Evolutionary conservation across 2,113 vertebrate genomes (phyloP).

Genomic region (Sapajus apella): DNA sequence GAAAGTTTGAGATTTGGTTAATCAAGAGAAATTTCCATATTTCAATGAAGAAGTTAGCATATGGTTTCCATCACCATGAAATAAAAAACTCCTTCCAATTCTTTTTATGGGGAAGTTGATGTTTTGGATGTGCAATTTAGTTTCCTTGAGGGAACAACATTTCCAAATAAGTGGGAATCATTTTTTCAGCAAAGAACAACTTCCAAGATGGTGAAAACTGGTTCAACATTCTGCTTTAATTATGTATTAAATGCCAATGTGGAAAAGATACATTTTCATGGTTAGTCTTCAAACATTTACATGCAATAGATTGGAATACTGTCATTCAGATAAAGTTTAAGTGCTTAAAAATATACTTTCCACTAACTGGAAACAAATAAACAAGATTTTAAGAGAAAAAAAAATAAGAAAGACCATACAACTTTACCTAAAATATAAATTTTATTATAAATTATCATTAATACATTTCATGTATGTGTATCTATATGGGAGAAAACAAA

Average conservation of each 20-base stretch:
- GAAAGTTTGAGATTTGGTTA: not conserved
- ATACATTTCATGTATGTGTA: not conserved
- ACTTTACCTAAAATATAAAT: not conserved
- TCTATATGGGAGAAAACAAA: not conserved
- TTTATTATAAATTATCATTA: not conserved
- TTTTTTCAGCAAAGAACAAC: slow-evolving; percentile 26
- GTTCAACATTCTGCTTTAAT: not conserved
- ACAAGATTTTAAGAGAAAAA: not conserved
- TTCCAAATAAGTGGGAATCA: not conserved
- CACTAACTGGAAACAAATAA: not conserved
- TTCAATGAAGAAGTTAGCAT: slow-evolving; percentile 25
- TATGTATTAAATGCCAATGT: not conserved
- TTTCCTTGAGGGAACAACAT: not conserved
- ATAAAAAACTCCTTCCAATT: slow-evolving; percentile 7
- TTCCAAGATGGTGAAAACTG: slow-evolving; percentile 1
- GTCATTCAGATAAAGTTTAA: not conserved
- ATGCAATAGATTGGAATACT: not conserved
- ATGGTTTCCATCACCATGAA: slow-evolving; percentile 26
- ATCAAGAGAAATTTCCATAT: slow-evolving; percentile 15
- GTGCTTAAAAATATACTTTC: not conserved
- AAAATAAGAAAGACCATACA: not conserved
- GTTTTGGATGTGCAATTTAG: not conserved
- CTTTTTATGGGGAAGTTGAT: slow-evolving; percentile 1
- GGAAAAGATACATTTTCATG: not conserved
- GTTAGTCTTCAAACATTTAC: not conserved